Evolutionary conservation across 2,113 vertebrate species (phyloP).

Genomic region (Grammomys dolichurus): DNA sequence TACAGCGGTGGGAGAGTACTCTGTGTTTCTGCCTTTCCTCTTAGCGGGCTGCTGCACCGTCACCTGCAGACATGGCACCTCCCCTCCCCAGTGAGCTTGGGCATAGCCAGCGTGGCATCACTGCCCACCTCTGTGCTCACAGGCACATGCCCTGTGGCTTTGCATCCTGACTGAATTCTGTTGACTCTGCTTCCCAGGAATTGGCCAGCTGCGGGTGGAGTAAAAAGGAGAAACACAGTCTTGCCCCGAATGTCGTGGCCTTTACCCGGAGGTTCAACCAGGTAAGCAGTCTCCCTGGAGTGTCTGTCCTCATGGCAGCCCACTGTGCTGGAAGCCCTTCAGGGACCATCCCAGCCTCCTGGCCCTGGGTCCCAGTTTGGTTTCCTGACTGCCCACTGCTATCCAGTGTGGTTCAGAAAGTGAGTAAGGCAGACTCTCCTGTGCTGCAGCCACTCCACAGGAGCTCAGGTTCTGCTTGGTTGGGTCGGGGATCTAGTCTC

Average conservation of each 20-base stretch:
- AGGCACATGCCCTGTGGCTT: neutral
- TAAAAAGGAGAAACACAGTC: slow-evolving; percentile 96
- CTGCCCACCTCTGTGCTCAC: neutral
- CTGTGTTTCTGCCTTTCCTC: neutral
- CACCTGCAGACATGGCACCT: neutral
- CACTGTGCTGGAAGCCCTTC: neutral
- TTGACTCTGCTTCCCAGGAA: slow-evolving; percentile 89
- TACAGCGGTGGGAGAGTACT: neutral
- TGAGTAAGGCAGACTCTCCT: neutral
- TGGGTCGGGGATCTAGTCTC: neutral
- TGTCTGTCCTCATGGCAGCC: neutral
- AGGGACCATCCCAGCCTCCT: neutral
- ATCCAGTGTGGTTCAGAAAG: neutral
- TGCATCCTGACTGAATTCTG: slow-evolving; percentile 5
- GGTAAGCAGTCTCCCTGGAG: slow-evolving; percentile 83
- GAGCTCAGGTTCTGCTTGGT: neutral
- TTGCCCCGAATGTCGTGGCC: slow-evolving; percentile 95
- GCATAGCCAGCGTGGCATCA: neutral
- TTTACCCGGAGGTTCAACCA: slow-evolving; percentile 98
- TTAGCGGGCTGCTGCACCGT: too few relatives aligned
- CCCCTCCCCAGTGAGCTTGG: neutral
- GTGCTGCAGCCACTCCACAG: neutral
- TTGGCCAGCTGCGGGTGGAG: slow-evolving; percentile 97
- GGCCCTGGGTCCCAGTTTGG: neutral
- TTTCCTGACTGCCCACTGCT: too few relatives aligned